Base-by-base conservation (phyloP, 2,113 vertebrate genomes). In the Corydoras sp. region DNA sequence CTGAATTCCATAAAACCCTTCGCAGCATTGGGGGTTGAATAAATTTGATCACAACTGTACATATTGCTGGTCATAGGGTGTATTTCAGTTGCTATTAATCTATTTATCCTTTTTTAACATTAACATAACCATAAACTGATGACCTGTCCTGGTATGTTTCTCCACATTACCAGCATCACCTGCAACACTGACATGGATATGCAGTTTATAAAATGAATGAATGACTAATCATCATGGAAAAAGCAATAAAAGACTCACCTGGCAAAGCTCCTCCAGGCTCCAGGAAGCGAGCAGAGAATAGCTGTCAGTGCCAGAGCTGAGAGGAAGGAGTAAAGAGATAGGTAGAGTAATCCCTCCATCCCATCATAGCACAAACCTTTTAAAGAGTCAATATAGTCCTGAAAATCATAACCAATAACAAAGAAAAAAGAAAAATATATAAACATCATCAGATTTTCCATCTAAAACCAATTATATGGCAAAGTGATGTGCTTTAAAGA, bases 321-420 rank as follows among this genome's bases (percentile, higher is more conserved):
- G 71, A 94, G 90, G 77, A 95, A 90, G 13, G 94, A 95, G 88
- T 91, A 96, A 58, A 96, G 92, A 60, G 91, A 89, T 65, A 96
- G 92, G 82, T 93, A 94, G 53, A 96, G 92, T 82, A 93, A 78
- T 14, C 93, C 93, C 76, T 95, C 93, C 88, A 95, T 91, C 73
- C 92, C 91, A 3, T 96, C 93, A 54, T 92, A 94, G 43, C 94
- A 96, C 71, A 96, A 84, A 60, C 94, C 94, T 68, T 93, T 93
- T 76, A 96, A 81, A 18, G 93, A 93, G 29, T 91, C 88, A 0
- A 92, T 86, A 9, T 95, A 95, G 80, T 95, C 93, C 94, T 95
- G 65, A 32, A 10, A 74, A 32, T 73, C 13, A 61, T 8, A 43
- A 8, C 1, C 7, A 43, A 18, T n/a, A 53, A 59, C 2, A 69